Percentiles rank a stretch among this genome's conserved stretches.
Conservation (phyloP, 2,113 vertebrate species). For the Megaleporinus macrocephalus region DNA sequence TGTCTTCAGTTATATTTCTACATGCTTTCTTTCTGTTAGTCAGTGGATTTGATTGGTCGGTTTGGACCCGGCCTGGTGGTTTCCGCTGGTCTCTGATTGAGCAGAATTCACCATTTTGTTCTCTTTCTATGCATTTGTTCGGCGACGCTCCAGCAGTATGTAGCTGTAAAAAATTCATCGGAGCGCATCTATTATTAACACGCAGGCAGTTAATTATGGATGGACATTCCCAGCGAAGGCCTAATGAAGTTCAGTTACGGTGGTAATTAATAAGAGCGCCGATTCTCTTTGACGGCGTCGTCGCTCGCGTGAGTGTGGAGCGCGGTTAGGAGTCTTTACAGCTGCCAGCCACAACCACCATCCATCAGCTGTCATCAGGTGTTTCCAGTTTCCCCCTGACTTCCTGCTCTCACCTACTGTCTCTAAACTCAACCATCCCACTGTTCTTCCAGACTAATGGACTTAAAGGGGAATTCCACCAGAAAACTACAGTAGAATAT, state of each 20-base stretch:
- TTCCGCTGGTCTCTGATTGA: background rate
- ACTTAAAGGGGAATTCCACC: background rate
- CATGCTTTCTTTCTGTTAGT: background rate
- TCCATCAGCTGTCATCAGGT: constrained; percentile 48
- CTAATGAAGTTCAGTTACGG: constrained; percentile 61
- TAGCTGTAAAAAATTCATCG: constrained; percentile 57
- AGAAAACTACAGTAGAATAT: no score
- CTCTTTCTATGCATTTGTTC: constrained; percentile 52
- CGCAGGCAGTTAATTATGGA: constrained; percentile 62
- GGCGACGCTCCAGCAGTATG: constrained; percentile 47
- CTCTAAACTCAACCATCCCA: background rate
- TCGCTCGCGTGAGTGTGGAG: constrained; percentile 40
- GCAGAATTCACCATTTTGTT: constrained; percentile 37
- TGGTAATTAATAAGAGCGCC: constrained; percentile 56
- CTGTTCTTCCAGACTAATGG: background rate
- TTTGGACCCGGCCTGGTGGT: background rate
- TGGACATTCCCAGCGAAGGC: constrained; percentile 52
- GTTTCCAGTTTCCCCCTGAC: background rate
- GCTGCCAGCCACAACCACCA: constrained; percentile 35
- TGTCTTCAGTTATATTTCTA: background rate
- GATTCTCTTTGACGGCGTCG: constrained; percentile 53
- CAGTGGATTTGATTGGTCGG: background rate
- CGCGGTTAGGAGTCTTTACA: constrained; percentile 30
- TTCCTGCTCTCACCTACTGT: background rate
- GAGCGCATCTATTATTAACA: constrained; percentile 60